A percentile compares a stretch with the other conserved stretches of the same genome.
Conservation (phyloP, 1,140 invertebrate genomes). For the Monomorium pharaonis region DNA sequence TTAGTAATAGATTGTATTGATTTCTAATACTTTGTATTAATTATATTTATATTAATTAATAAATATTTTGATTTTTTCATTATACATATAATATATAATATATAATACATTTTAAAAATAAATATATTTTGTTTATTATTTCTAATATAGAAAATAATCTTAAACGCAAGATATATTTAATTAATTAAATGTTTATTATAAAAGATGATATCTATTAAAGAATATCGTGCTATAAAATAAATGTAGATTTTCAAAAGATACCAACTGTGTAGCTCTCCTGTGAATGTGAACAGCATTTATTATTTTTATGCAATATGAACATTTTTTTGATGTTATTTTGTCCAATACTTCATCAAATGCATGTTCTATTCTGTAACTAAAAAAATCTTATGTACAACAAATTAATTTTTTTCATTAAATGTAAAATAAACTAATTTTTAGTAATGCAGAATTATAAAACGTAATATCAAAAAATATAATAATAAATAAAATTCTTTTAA, state of each 20-base stretch:
- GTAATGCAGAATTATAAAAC: neutral
- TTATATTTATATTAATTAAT: neutral
- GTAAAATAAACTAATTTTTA: neutral
- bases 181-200: neutral
- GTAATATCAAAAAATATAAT: neutral
- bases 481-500: neutral
- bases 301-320: conserved; percentile 15
- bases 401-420: neutral
- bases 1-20: neutral
- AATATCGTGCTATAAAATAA: neutral
- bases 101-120: neutral
- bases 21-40: neutral
- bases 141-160: neutral
- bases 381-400: neutral
- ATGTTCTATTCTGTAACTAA: conserved; percentile 50
- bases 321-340: neutral
- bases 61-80: neutral
- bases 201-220: neutral
- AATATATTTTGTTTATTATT: neutral
- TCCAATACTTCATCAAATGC: conserved; percentile 24
- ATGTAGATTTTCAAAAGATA: neutral
- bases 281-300: conserved; percentile 23
- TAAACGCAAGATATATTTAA: neutral
- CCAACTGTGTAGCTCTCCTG: conserved; percentile 13
- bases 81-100: too few species aligned